Percentiles rank a stretch among this genome's conserved stretches.
Conservation (phyloP, 2,113 vertebrate species). For the Labeo catla region DNA sequence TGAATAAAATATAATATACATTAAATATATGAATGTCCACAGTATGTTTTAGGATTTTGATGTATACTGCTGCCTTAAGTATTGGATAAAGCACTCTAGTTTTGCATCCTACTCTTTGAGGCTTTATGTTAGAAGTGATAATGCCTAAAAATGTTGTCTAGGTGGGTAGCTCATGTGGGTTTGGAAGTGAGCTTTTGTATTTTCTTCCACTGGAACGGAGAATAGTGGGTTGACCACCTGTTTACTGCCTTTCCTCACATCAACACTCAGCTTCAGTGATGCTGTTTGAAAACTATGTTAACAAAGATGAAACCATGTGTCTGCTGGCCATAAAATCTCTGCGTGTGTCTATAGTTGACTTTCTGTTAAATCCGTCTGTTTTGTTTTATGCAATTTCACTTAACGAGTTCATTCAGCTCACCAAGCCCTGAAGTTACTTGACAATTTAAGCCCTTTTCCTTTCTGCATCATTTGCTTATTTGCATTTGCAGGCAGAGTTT, state of each 20-base stretch:
- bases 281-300: neutral
- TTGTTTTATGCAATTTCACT: neutral
- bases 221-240: neutral
- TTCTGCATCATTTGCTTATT: slow-evolving; percentile 12
- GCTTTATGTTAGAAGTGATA: neutral
- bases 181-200: neutral
- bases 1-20: too few relatives aligned
- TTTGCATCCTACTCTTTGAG: neutral
- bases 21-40: neutral
- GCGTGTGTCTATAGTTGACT: neutral
- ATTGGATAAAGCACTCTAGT: neutral
- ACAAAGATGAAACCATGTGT: neutral
- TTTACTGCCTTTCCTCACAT: neutral
- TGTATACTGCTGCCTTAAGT: neutral
- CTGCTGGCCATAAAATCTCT: neutral
- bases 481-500: neutral
- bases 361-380: slow-evolving; percentile 5
- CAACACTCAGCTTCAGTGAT: neutral
- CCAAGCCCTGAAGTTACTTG: neutral
- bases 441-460: slow-evolving; percentile 1
- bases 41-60: neutral
- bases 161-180: neutral
- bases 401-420: slow-evolving; percentile 1
- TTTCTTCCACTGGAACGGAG: neutral
- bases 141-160: neutral